These are phyloP conservation scores for Mesorhabditis spiculigera DNA, from an alignment of 2,888 invertebrate species.

Conservation along the genomic window DNA sequence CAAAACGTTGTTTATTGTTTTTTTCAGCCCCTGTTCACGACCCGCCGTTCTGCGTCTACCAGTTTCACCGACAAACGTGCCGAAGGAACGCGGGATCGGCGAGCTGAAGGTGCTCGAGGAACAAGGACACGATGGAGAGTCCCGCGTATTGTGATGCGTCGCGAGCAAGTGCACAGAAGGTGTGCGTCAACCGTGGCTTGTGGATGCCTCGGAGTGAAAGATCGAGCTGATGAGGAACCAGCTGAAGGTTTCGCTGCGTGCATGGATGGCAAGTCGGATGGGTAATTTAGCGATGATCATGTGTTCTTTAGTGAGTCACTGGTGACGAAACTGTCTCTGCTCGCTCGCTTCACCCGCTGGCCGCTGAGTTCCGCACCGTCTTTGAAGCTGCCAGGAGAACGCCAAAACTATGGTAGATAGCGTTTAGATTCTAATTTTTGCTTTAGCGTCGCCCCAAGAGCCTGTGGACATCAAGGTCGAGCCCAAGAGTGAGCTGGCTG, in stretches of 20 bases:
- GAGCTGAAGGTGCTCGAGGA: background rate
- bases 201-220: conserved; percentile 65
- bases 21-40: background rate
- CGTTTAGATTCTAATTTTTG: background rate
- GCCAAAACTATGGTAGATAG: background rate
- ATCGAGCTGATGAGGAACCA: conserved; percentile 63
- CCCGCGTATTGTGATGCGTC: background rate
- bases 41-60: conserved; percentile 20
- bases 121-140: conserved; percentile 65
- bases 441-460: background rate
- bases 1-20: background rate
- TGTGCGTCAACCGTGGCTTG: background rate
- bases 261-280: conserved; percentile 82
- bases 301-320: background rate
- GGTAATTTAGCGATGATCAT: conserved; percentile 20
- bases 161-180: background rate
- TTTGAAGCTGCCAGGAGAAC: conserved; percentile 24
- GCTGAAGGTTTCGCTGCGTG: conserved; percentile 73
- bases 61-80: conserved; percentile 42
- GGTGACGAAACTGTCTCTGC: conserved; percentile 25
- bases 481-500: conserved; percentile 7
- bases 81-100: background rate
- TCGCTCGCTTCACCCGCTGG: conserved; percentile 23
- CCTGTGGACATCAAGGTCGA: conserved; percentile 7
- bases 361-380: conserved; percentile 29